These are phyloP conservation scores for Malurus cyaneus DNA, from an alignment of 2,113 vertebrate species.

Conservation along the genomic window DNA sequence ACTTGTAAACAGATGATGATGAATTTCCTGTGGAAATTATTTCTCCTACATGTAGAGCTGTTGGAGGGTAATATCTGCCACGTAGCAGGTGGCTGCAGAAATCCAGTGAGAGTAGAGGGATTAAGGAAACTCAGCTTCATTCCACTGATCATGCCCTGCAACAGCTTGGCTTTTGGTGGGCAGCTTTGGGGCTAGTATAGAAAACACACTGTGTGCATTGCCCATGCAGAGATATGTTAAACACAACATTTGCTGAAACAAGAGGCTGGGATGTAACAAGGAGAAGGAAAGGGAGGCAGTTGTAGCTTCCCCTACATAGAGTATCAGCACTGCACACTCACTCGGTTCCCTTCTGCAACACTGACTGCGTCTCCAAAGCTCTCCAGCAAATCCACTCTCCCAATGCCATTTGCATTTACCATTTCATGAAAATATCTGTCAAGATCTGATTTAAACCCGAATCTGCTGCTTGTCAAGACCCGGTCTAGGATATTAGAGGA, in stretches of 20 bases:
- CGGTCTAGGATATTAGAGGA: not conserved
- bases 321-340: accelerated
- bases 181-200: not conserved
- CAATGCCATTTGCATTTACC: not conserved
- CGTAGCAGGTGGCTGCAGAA: not conserved
- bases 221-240: not conserved
- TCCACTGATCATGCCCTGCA: not conserved
- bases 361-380: not conserved
- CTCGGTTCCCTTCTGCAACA: not conserved
- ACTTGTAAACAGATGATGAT: not conserved
- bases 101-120: not conserved
- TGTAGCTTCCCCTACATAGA: not conserved
- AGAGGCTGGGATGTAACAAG: not conserved
- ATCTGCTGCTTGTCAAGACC: not conserved
- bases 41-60: not conserved
- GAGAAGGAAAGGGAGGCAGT: not conserved
- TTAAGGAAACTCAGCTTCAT: not conserved
- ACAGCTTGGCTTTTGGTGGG: not conserved
- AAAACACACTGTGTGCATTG: not conserved
- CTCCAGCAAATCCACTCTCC: not conserved
- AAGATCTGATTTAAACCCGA: not conserved
- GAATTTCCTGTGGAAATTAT: not conserved
- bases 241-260: not conserved
- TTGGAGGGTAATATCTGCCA: not conserved
- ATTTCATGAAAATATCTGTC: not conserved